These are phyloP conservation scores for Myanophis thanlyinensis DNA, from an alignment of 2,113 vertebrate genomes.

Conservation along the genomic window DNA sequence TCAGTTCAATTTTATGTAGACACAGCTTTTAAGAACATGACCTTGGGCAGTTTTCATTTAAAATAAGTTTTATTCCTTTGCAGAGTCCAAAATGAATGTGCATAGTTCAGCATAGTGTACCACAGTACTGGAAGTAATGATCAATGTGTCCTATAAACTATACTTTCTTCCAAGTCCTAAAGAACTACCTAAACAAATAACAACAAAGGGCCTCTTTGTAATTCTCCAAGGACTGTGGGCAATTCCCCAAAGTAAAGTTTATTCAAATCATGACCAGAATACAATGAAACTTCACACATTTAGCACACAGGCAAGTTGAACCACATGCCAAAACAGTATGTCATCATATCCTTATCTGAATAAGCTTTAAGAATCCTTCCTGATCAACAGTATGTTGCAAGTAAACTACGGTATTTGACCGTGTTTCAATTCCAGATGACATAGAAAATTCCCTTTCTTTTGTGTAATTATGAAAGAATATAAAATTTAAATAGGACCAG, in stretches of 20 bases:
- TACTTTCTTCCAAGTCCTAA: neutral
- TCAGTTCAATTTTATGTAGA: neutral
- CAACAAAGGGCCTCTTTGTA: neutral
- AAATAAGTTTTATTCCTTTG: neutral
- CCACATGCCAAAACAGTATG: neutral
- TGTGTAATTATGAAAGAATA: neutral
- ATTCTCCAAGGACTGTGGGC: neutral
- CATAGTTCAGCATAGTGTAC: neutral
- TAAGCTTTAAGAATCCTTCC: neutral
- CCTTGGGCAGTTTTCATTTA: neutral
- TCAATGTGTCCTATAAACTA: neutral
- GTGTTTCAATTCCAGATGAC: neutral
- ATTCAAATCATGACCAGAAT: neutral
- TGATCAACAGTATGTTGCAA: neutral
- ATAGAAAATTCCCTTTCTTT: neutral
- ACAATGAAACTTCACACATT: neutral
- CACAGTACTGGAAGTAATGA: neutral
- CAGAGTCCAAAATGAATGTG: neutral
- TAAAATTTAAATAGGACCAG: neutral
- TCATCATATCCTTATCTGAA: neutral
- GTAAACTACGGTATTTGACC: neutral
- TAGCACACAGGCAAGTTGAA: neutral
- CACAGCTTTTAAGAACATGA: neutral
- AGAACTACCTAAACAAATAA: neutral
- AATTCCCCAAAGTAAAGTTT: neutral